Percentiles rank a stretch among this genome's conserved stretches.
Conservation (phyloP, 2,797 vertebrate genomes). For the Picus viridis region DNA sequence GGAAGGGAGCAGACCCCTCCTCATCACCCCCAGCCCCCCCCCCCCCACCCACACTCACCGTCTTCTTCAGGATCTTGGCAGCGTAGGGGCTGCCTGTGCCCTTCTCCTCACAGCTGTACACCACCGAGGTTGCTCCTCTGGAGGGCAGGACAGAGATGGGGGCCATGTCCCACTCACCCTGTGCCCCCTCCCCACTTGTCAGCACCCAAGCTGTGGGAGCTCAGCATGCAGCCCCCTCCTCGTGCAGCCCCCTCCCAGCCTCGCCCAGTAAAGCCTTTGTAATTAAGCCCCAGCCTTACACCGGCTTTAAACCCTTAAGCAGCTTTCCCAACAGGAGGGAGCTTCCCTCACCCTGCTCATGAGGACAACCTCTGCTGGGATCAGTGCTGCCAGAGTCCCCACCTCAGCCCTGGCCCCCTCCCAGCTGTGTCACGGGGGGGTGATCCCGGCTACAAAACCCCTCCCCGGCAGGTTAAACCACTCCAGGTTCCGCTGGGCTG, state of each 20-base stretch:
- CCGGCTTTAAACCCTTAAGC: slow-evolving; percentile 39
- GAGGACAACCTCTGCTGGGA: not conserved
- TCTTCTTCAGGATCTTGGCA: slow-evolving; percentile 91
- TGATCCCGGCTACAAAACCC: no score
- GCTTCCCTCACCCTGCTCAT: not conserved
- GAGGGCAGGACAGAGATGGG: not conserved
- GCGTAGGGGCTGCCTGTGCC: slow-evolving; percentile 84
- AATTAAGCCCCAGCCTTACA: not conserved
- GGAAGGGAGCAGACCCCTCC: not conserved
- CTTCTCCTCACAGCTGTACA: slow-evolving; percentile 89
- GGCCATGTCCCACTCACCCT: not conserved
- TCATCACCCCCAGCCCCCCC: accelerated
- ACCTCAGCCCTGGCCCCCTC: not conserved
- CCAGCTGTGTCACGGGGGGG: not conserved
- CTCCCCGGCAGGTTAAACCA: accelerated
- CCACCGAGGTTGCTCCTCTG: slow-evolving; percentile 90
- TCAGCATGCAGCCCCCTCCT: accelerated
- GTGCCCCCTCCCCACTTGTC: not conserved
- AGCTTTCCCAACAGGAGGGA: not conserved
- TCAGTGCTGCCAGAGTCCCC: accelerated
- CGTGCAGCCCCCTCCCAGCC: not conserved
- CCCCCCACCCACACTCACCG: slow-evolving; percentile 74
- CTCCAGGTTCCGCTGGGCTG: not conserved
- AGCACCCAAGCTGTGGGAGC: not conserved
- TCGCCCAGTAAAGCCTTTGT: not conserved